Evolutionary conservation across 2,797 vertebrate genomes (phyloP), one percentile per base, ranked within the genome.

Genomic region (Florisuga fusca): DNA sequence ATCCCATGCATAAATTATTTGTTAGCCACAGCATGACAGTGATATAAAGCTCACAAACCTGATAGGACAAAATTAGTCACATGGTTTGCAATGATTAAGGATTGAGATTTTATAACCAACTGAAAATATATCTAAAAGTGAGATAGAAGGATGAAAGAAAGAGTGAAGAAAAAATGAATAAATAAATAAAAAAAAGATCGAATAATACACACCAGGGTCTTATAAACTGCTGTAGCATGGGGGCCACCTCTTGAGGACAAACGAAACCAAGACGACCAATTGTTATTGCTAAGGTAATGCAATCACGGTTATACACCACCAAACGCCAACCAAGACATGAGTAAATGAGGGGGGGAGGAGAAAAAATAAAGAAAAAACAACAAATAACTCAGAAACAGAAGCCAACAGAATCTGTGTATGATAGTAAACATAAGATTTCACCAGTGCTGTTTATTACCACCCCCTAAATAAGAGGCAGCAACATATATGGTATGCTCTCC

Each of bases 311-410:
- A 99, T 99, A 99, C 99, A 99, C 99, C 99, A 99, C 99, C 99
- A 99, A 99, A 99, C 99, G 99, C 99, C 99, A 99, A 99, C 99
- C 99, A 99, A 99, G 99, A 51, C 50, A 51, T 51, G 50, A 51
- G 50, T 26, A 51, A 51, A 51, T 51, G 50, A 51, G 50, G 14
- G 50, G 25, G 50, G 50, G 22, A 23, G 25, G 22, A 23, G 20
- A 51, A 51, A 51, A 51, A 51, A 51, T 98, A 99, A 98, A 98
- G 98, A 99, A 99, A 99, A 98, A 99, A 99, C 99, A 99, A 99
- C 99, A 99, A 99, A 99, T 99, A 99, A 99, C 99, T 99, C 99
- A 99, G 99, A 99, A 99, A 99, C 99, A 99, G 98, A 99, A 99
- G 97, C 99, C 99, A 99, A 99, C 99, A 99, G 98, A 99, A 99